Percentiles rank a stretch among this genome's conserved stretches.
Evolutionary conservation across 2,888 invertebrate genomes (phyloP).

Genomic region (Buathra laborator): DNA sequence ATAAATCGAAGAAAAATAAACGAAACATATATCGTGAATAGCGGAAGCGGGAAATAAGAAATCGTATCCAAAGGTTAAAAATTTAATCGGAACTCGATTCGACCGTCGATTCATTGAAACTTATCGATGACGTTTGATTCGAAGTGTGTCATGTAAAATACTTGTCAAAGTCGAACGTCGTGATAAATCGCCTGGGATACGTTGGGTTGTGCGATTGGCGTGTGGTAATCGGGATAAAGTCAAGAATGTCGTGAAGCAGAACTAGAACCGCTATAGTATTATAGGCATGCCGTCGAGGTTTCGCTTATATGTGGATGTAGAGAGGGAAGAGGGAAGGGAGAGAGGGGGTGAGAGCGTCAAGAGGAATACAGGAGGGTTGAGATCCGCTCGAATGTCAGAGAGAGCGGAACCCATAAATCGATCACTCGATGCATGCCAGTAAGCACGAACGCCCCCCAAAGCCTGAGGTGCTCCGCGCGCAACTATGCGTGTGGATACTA

Average conservation of each 20-base stretch:
- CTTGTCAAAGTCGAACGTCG: constrained; percentile 31
- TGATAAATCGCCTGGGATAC: neutral
- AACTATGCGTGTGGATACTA: constrained; percentile 5
- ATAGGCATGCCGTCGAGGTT: constrained; percentile 28
- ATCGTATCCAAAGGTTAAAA: neutral
- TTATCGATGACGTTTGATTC: neutral
- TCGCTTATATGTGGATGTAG: constrained; percentile 21
- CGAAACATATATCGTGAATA: neutral
- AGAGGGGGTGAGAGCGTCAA: neutral
- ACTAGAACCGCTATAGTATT: neutral
- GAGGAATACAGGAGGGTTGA: constrained; percentile 8
- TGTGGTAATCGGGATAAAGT: neutral
- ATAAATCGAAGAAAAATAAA: no score
- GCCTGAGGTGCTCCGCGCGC: neutral
- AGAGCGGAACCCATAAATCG: constrained; percentile 42
- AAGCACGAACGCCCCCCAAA: constrained; percentile 9
- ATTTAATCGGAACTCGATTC: neutral
- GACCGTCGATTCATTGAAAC: neutral
- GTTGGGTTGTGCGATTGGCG: constrained; percentile 1
- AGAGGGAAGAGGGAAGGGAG: no score
- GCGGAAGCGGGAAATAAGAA: neutral
- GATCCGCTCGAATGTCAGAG: constrained; percentile 11
- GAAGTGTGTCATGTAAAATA: constrained; percentile 20
- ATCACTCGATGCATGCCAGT: constrained; percentile 28
- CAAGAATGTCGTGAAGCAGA: constrained; percentile 6